Base-by-base conservation (phyloP, 2,113 vertebrate genomes). In the Seriola dumerili region DNA sequence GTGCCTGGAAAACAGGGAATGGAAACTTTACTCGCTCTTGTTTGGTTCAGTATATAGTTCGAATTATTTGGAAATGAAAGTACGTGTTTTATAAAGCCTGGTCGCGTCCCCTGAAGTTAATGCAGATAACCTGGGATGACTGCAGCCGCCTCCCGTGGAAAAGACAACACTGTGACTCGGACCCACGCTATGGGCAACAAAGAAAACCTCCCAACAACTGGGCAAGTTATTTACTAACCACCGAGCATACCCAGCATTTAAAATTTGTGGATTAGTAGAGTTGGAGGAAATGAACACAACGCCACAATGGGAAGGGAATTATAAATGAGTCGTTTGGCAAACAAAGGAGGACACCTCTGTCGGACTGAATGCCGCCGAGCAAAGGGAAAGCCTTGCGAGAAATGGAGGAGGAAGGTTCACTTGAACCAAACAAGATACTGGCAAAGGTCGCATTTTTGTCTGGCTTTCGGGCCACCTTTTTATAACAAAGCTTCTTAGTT, bases 341-440 rank as follows among this genome's bases (percentile, higher is more conserved):
- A 95, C 94, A 96, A 94, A 95, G 93, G 16, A 85, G 89, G 85
- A 83, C 79, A 66, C 85, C 75, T 25, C 78, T 44, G 77, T 76
- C 17, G 85, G 87, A 69, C 75, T 76, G 83, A 80, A 72, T 68
- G 40, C 79, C 81, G 80, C 76, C 84, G 74, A 85, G 71, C 74
- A 38, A 80, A 80, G 55, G 69, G 65, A 70, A 78, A 78, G 64
- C 80, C 23, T n/a, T 62, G 55, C 36, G 84, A 80, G 76, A 86
- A 86, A 93, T 93, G 87, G 90, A 91, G 87, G 88, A 90, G 79
- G 83, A 92, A 80, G 87, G 68, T 36, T 81, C 72, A 6, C 52
- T 74, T 23, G 85, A 88, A 76, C 71, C 84, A 32, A 87, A 70
- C 72, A 69, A 72, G 40, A 81, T 25, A 34, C 46, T 82, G 90